Evolutionary conservation across 92 coral and sea anemone genomes (phyloP), one percentile per base, ranked within the genome.

Genomic region (Epizoanthus fatuus): DNA sequence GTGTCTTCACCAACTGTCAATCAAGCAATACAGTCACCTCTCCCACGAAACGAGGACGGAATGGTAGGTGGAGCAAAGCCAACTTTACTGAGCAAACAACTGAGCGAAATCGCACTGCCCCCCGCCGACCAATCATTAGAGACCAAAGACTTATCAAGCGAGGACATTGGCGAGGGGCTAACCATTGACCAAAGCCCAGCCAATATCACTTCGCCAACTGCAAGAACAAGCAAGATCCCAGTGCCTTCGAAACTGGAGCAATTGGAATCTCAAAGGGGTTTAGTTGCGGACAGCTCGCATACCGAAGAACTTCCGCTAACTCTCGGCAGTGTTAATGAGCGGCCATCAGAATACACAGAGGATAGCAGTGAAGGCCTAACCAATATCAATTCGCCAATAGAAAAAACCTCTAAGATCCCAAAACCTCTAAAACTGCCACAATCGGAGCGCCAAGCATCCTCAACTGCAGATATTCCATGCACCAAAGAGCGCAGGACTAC

Each of bases 391-490:
- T 75, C 53, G 9, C 59, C 81, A 14, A 57, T 7, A 19, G 49
- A 9, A 13, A 75, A 75, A 75, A 2, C 11, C 17, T 75, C 81
- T 57, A 75, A 56, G 42, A 75, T 75, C 47, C 68, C 81, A 4
- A 65, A 56, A 4, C 17, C 59, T 7, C 19, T 65, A 37, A 75
- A 75, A 37, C 22, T 3, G 5, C 52, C 35, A 5, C 81, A 75
- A 56, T 75, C 19, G 15, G 66, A 56, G 15, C 15, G 39, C 42
- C 44, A 57, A 32, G 8, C 12, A 3, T 32, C 67, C 44, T 35
- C 20, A 53, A 29, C 14, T 29, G 58, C 6, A 53, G 35, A 73
- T 47, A 3, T 49, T 17, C 6, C 47, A 14, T 5, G 17, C 20
- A 72, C 7, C 62, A 72, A 22, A 25, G 3, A 49, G 7, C 7